These are phyloP conservation scores for Hydrotaea cyrtoneurina DNA, from an alignment of 2,888 invertebrate species.

Conservation along the genomic window DNA sequence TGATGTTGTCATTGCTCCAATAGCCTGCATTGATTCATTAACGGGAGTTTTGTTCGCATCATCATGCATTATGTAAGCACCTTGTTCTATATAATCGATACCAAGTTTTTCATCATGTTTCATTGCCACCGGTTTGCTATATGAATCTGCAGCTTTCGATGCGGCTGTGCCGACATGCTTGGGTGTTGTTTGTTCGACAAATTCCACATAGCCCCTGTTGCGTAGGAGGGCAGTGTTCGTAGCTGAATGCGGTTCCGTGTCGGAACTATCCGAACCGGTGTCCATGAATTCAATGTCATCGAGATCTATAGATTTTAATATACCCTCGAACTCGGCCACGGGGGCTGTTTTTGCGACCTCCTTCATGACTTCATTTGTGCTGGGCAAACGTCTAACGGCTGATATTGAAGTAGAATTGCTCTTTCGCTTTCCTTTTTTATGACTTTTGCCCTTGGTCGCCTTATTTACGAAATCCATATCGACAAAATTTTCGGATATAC, in stretches of 20 bases:
- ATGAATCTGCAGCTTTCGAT: constrained; percentile 9
- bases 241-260: constrained; percentile 84
- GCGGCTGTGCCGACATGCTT: constrained; percentile 73
- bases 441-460: constrained; percentile 81
- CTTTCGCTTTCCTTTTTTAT: constrained; percentile 76
- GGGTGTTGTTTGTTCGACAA: constrained; percentile 81
- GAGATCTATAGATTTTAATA: constrained; percentile 82
- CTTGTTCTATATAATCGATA: constrained; percentile 83
- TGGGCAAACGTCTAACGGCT: constrained; percentile 76
- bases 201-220: constrained; percentile 86
- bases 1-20: constrained; percentile 1
- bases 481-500: constrained; percentile 88
- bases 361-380: constrained; percentile 71
- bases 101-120: constrained; percentile 81
- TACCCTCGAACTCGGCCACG: constrained; percentile 79
- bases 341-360: constrained; percentile 74
- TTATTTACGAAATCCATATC: constrained; percentile 84
- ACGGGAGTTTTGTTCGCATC: constrained; percentile 79
- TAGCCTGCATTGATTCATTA: constrained; percentile 76
- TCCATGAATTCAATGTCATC: constrained; percentile 94
- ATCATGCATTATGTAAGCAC: constrained; percentile 78
- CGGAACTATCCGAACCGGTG: constrained; percentile 90
- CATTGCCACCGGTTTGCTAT: constrained; percentile 57
- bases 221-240: constrained; percentile 82
- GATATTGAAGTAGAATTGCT: constrained; percentile 28